phyloP scores from a whole-genome alignment of 2,113 vertebrate genomes.

The Vidua macroura region DNA sequence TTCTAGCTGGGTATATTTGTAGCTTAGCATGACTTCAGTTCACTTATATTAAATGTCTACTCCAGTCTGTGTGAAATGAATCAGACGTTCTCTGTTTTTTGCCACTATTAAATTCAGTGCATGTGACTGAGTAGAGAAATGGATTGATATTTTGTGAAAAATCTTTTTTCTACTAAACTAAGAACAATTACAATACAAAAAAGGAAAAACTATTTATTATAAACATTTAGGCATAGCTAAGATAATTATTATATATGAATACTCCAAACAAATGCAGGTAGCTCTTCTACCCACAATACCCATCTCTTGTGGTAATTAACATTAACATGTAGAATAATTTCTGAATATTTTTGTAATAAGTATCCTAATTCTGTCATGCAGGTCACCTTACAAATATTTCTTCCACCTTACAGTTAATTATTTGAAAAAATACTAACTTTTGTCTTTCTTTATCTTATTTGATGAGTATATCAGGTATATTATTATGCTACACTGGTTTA shows the following conservation, averaged over 20 bases:
- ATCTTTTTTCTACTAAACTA: not conserved
- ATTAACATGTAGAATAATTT: not conserved
- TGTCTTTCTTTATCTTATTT: not conserved
- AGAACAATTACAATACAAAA: not conserved
- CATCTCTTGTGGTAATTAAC: not conserved
- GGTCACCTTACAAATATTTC: not conserved
- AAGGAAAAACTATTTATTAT: not conserved
- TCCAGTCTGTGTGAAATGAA: not conserved
- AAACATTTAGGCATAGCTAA: not conserved
- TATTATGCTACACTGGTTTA: not conserved
- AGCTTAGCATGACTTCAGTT: not conserved
- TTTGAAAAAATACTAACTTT: not conserved
- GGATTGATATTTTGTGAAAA: not conserved
- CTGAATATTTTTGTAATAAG: not conserved
- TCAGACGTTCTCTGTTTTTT: not conserved
- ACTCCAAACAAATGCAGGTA: not conserved
- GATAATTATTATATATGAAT: not conserved
- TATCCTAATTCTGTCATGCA: not conserved
- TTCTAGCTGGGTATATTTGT: not conserved
- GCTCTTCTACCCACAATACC: not conserved
- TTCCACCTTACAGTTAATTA: not conserved
- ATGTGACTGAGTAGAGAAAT: not conserved
- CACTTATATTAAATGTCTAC: not conserved
- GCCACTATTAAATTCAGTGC: not conserved
- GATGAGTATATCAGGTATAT: not conserved